Percentiles rank a stretch among this genome's conserved stretches.
Evolutionary conservation across 1,140 invertebrate species (phyloP).

Genomic region (Teleogryllus occipitalis): DNA sequence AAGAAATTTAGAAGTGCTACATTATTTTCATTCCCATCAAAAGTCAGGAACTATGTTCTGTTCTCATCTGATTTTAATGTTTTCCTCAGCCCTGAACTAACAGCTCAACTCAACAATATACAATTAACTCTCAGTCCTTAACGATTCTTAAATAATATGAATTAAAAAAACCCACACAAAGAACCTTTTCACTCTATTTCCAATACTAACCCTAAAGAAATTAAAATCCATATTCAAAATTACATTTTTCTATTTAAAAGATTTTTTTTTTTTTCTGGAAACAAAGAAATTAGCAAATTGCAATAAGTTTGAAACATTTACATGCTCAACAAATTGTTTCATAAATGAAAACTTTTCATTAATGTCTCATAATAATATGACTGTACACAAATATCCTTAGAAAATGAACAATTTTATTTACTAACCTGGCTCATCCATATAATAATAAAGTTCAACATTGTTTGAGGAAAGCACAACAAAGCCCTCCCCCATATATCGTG

Average conservation of each 20-base stretch:
- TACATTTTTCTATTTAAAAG: neutral
- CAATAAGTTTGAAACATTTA: neutral
- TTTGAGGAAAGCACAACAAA: slow-evolving; percentile 95
- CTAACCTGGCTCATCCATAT: slow-evolving; percentile 85
- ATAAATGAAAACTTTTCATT: neutral
- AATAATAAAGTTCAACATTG: slow-evolving; percentile 89
- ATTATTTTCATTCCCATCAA: no score
- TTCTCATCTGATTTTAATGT: no score
- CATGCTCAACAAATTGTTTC: neutral
- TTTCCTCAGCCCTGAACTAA: no score
- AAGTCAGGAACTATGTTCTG: no score
- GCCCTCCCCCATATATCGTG: slow-evolving; percentile 94
- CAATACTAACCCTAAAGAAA: no score
- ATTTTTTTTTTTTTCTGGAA: no score
- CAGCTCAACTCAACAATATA: no score
- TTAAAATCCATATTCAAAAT: neutral
- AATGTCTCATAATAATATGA: neutral
- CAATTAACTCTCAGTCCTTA: no score
- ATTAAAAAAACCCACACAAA: no score
- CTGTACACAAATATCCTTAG: neutral
- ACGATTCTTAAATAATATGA: no score
- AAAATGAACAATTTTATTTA: neutral
- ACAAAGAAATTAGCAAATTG: neutral
- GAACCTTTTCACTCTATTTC: no score
- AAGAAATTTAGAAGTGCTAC: no score